Base-by-base conservation (phyloP, 2,888 invertebrate genomes). In the Ctena decussata region DNA sequence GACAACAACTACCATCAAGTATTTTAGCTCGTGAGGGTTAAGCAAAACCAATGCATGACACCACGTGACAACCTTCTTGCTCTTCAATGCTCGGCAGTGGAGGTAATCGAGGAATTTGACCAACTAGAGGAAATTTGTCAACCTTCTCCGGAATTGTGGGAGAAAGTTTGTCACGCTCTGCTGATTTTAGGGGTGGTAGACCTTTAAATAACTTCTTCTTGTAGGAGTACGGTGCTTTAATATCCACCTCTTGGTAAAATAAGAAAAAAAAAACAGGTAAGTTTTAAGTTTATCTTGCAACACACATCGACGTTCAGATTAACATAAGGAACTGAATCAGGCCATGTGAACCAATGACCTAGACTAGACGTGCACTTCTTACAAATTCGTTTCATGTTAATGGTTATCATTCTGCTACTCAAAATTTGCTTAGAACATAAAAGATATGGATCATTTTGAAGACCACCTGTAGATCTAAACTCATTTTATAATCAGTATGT, bases 11-110 rank as follows among this genome's bases (percentile, higher is more conserved):
- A 21, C 46, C 12, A 21, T n/a, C 12, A 41, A n/a, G 21, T 3
- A 57, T 6, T 35, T 65, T 65, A 32, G 35, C 27, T 65, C 1
- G 65, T 65, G 65, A 21, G 18, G 3, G 65, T 65, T 65, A 65
- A 24, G 65, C 35, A 35, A 21, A 32, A 32, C 15, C 35, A 24
- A 21, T 60, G 32, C 11, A 65, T 35, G 35, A 65, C 32, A 65
- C 65, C 65, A 65, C 65, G 65, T 65, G 65, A 65, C 18, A 65
- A 88, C 88, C 88, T 88, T 88, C 88, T 88, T 88, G 88, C 49
- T 88, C 88, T 80, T 75, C 84, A 71, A 88, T 85, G 71, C 82
- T 84, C 44, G 88, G 88, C 72, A 88, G 69, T 37, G 88, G 88
- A 74, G 88, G 88, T 77, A 88, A 73, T 77, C 85, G 85, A 39